Evolutionary conservation across 1,140 invertebrate genomes (phyloP).

Genomic region (Drosophila serrata): DNA sequence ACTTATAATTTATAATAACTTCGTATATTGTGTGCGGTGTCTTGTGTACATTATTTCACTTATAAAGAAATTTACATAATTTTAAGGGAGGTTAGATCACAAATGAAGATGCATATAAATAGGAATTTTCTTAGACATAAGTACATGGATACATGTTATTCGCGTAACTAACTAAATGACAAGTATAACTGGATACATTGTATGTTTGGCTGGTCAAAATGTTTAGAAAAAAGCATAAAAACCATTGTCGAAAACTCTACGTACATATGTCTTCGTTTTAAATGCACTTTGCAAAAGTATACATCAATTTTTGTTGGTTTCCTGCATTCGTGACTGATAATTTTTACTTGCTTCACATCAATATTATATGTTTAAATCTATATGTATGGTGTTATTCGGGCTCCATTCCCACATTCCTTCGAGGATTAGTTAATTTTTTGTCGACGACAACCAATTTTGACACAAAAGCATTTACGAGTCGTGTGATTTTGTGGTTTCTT

Average conservation of each 20-base stretch:
- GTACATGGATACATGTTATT: conserved; percentile 60
- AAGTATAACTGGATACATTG: conserved; percentile 47
- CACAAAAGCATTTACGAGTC: conserved; percentile 53
- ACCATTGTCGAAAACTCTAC: conserved; percentile 36
- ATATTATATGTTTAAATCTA: conserved; percentile 53
- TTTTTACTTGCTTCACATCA: conserved; percentile 50
- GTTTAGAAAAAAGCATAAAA: conserved; percentile 28
- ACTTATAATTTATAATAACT: conserved; percentile 44
- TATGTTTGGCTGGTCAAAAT: conserved; percentile 37
- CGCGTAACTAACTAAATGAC: conserved; percentile 64
- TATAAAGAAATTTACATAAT: conserved; percentile 44
- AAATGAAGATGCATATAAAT: conserved; percentile 51
- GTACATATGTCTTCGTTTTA: conserved; percentile 61
- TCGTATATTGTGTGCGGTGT: conserved; percentile 24
- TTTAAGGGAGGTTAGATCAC: conserved; percentile 43
- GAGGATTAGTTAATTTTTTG: conserved; percentile 48
- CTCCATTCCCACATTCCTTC: conserved; percentile 22
- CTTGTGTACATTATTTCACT: conserved; percentile 25
- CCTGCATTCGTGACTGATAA: conserved; percentile 41
- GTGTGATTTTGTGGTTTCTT: conserved; percentile 16
- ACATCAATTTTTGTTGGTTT: conserved; percentile 57
- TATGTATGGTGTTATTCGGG: conserved; percentile 45
- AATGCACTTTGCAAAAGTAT: conserved; percentile 74
- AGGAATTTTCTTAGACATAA: conserved; percentile 69
- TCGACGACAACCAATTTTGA: conserved; percentile 68